phyloP scores from a whole-genome alignment of 2,888 invertebrate genomes.

The Polyommatus icarus region DNA sequence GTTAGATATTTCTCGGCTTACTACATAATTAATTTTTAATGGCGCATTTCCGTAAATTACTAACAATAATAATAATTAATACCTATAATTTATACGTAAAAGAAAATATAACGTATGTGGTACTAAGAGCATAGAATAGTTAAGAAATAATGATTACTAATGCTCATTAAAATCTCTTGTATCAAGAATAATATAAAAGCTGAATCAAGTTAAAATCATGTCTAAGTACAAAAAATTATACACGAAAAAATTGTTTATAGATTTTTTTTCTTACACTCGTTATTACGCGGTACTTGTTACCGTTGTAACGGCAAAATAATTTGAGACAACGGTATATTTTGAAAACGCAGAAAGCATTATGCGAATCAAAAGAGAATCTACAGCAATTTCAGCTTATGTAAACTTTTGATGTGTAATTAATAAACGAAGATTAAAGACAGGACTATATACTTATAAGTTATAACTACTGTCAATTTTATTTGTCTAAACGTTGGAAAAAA shows the following conservation, averaged over 20 bases:
- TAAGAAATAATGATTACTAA: too few relatives aligned
- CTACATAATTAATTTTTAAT: background rate
- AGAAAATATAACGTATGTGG: background rate
- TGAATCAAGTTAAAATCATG: background rate
- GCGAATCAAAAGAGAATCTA: too few relatives aligned
- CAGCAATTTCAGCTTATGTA: too few relatives aligned
- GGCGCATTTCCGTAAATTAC: background rate
- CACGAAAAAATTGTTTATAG: background rate
- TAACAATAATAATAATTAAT: background rate
- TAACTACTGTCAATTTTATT: too few relatives aligned
- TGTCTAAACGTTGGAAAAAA: too few relatives aligned
- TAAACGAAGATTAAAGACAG: too few relatives aligned
- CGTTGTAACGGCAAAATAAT: background rate
- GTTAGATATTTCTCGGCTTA: background rate
- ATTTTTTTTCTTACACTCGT: background rate
- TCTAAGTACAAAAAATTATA: background rate
- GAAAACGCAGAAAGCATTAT: background rate
- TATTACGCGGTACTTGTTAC: background rate
- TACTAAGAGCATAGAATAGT: background rate
- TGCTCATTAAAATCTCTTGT: too few relatives aligned
- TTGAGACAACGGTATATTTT: constrained; percentile 5
- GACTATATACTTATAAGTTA: too few relatives aligned
- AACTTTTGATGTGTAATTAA: too few relatives aligned
- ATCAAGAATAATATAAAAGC: background rate
- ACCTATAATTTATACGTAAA: background rate